Evolutionary conservation across 1,140 invertebrate genomes (phyloP).

Genomic region (Bactericera cockerelli): DNA sequence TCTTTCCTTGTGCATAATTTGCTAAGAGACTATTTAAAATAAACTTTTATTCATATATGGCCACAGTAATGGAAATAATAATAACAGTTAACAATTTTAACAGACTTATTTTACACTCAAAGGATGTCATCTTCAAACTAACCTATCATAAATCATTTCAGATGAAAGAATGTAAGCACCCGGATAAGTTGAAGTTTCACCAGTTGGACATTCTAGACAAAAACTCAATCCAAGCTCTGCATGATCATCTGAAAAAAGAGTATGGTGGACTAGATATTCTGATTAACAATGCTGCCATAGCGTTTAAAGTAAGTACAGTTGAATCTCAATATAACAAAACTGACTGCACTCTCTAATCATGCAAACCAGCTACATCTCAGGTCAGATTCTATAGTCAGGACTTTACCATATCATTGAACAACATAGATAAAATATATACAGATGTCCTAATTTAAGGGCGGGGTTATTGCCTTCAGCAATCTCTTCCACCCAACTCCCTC

Average conservation of each 20-base stretch:
- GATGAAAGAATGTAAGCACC: background rate
- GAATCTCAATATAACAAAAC: background rate
- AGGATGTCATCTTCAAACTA: too few relatives aligned
- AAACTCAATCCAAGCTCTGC: conserved; percentile 39
- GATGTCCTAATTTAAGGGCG: too few relatives aligned
- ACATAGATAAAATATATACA: too few relatives aligned
- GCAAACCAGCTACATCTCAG: background rate
- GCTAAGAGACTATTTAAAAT: too few relatives aligned
- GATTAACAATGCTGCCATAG: conserved; percentile 70
- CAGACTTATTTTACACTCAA: too few relatives aligned
- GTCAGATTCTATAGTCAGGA: background rate
- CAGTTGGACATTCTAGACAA: conserved; percentile 47
- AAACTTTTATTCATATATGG: too few relatives aligned
- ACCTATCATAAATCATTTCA: too few relatives aligned
- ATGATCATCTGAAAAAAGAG: conserved; percentile 40
- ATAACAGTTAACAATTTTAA: too few relatives aligned
- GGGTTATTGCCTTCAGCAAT: too few relatives aligned
- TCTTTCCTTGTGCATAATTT: too few relatives aligned
- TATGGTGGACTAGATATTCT: conserved; percentile 63
- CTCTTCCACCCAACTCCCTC: background rate
- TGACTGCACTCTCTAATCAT: background rate
- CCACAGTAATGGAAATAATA: too few relatives aligned
- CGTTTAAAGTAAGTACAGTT: conserved; percentile 14
- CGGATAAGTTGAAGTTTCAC: conserved; percentile 35
- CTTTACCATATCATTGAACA: too few relatives aligned